These are phyloP conservation scores for Dendrophyllia cribrosa DNA, from an alignment of 64 coral and sea anemone genomes.

Conservation along the genomic window DNA sequence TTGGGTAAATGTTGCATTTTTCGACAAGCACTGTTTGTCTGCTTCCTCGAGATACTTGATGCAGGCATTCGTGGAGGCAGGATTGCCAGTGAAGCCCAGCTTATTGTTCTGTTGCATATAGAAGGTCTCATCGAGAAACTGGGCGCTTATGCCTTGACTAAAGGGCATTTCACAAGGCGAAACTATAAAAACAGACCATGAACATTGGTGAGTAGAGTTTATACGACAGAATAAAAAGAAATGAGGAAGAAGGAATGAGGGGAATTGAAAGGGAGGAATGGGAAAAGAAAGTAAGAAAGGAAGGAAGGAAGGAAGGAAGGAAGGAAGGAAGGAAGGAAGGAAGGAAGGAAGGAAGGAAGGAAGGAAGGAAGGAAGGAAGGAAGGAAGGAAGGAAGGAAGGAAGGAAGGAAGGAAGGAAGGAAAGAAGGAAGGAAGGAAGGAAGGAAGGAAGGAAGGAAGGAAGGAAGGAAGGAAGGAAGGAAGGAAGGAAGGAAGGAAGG, in stretches of 20 bases:
- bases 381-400: too few species aligned
- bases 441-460: background rate
- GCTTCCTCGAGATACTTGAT: conserved; percentile 21
- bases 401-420: background rate
- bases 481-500: too few species aligned
- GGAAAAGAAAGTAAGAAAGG: background rate
- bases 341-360: background rate
- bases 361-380: too few species aligned
- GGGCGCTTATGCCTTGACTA: conserved; percentile 1
- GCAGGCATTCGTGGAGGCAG: conserved; percentile 25
- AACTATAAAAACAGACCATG: background rate
- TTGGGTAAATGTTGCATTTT: conserved; percentile 17
- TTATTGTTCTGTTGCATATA: background rate
- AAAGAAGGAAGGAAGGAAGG: too few species aligned
- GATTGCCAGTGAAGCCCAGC: conserved; percentile 34
- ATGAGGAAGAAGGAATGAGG: background rate
- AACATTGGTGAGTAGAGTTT: background rate
- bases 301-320: background rate
- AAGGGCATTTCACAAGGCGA: conserved; percentile 37
- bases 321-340: background rate
- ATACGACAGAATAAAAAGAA: too few species aligned
- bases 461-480: background rate
- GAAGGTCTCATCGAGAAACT: conserved; percentile 16
- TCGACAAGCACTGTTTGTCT: conserved; percentile 1
- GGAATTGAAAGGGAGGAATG: background rate